A percentile compares a stretch with the other conserved stretches of the same genome.
Evolutionary conservation across 2,113 vertebrate species (phyloP).

Genomic region (Neopipo cinnamomea): DNA sequence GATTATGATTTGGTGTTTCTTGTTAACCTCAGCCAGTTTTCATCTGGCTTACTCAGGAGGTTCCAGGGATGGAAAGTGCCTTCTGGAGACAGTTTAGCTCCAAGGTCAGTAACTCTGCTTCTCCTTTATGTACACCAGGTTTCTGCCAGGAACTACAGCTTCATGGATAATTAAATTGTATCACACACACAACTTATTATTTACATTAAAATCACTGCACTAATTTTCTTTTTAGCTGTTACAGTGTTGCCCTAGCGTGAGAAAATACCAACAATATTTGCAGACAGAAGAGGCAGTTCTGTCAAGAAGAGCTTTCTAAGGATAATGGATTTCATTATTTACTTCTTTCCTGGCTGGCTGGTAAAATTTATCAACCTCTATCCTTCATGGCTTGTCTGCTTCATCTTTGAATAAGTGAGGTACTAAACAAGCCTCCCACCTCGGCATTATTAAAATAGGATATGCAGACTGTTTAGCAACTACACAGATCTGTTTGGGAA

Average conservation of each 20-base stretch:
- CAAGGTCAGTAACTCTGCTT: neutral
- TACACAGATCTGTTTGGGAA: constrained; percentile 9
- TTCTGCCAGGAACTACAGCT: neutral
- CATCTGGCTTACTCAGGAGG: neutral
- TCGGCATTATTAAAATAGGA: constrained; percentile 7
- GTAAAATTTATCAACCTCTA: neutral
- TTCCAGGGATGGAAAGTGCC: neutral
- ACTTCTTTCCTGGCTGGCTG: neutral
- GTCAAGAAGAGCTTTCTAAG: neutral
- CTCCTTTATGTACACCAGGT: neutral
- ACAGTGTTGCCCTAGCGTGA: neutral
- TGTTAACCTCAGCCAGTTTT: neutral
- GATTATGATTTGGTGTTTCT: neutral
- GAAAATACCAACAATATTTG: neutral
- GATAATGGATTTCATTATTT: neutral
- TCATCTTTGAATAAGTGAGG: neutral
- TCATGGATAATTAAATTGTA: neutral
- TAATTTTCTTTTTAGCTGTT: neutral
- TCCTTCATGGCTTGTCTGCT: neutral
- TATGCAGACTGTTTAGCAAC: neutral
- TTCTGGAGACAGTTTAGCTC: neutral
- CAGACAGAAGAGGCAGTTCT: neutral
- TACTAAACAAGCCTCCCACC: neutral
- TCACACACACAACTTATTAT: neutral
- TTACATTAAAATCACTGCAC: constrained; percentile 17